phyloP scores from a whole-genome alignment of 2,797 vertebrate genomes.

The Varecia variegata region DNA sequence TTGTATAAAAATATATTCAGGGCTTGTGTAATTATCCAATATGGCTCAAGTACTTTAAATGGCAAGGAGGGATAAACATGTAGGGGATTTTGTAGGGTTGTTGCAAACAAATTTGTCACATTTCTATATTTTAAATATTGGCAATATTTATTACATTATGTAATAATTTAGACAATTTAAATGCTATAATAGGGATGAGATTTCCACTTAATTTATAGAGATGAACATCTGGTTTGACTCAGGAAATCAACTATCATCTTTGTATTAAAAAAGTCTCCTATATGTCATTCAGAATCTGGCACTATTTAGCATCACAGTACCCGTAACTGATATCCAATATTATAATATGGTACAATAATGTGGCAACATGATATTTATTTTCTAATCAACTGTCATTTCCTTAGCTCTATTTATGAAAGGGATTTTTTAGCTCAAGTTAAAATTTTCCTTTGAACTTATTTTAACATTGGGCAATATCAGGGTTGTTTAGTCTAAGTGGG shows the following conservation, averaged over 20 bases:
- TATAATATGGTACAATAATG: neutral
- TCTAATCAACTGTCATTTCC: neutral
- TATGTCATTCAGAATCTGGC: neutral
- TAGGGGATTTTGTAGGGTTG: neutral
- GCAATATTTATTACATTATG: neutral
- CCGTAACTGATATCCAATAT: neutral
- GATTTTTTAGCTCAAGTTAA: neutral
- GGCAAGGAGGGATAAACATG: neutral
- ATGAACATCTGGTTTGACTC: neutral
- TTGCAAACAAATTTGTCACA: neutral
- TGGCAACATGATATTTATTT: neutral
- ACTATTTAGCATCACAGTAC: neutral
- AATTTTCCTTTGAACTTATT: neutral
- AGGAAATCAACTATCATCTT: neutral
- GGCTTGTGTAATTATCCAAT: too few species aligned
- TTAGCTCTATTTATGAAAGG: conserved; percentile 1
- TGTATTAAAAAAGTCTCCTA: neutral
- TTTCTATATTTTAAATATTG: neutral
- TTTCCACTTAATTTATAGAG: neutral
- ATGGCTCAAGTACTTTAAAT: neutral
- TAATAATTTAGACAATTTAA: neutral
- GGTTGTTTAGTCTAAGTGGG: conserved; percentile 5
- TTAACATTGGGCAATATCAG: neutral
- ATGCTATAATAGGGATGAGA: neutral
- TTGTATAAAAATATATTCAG: neutral